Evolutionary conservation across 2,113 vertebrate genomes (phyloP).

Genomic region (Lamprotornis superbus): DNA sequence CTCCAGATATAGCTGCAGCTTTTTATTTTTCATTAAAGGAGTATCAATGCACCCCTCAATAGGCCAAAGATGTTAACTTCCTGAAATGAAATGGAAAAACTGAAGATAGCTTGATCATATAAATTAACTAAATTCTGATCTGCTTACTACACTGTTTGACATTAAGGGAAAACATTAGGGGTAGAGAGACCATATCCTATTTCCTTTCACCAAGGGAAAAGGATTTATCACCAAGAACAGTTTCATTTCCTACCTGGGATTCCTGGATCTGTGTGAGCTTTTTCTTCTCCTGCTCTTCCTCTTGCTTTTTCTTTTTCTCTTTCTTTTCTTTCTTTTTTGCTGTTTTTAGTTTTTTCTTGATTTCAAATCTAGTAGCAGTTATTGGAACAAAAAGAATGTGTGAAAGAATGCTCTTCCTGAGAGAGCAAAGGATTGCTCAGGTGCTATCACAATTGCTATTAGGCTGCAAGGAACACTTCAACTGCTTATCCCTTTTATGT

Average conservation of each 20-base stretch:
- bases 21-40: not conserved
- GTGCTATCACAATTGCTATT: not conserved
- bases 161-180: not conserved
- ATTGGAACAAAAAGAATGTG: not conserved
- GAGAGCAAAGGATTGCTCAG: not conserved
- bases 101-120: not conserved
- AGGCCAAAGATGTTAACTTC: not conserved
- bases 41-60: not conserved
- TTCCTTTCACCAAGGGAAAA: not conserved
- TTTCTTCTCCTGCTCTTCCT: constrained; percentile 96
- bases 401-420: not conserved
- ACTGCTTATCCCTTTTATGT: not conserved
- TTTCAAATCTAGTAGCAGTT: constrained; percentile 89
- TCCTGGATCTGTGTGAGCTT: constrained; percentile 95
- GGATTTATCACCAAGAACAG: not conserved
- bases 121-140: not conserved
- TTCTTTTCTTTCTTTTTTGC: constrained; percentile 99
- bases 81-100: not conserved
- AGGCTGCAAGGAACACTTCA: not conserved
- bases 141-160: not conserved
- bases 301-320: constrained; percentile 97
- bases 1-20: not conserved
- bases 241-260: constrained; percentile 84
- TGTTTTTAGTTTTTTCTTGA: constrained; percentile 97
- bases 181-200: not conserved